Evolutionary conservation across 1,140 invertebrate species (phyloP).

Genomic region (Cherax destructor): DNA sequence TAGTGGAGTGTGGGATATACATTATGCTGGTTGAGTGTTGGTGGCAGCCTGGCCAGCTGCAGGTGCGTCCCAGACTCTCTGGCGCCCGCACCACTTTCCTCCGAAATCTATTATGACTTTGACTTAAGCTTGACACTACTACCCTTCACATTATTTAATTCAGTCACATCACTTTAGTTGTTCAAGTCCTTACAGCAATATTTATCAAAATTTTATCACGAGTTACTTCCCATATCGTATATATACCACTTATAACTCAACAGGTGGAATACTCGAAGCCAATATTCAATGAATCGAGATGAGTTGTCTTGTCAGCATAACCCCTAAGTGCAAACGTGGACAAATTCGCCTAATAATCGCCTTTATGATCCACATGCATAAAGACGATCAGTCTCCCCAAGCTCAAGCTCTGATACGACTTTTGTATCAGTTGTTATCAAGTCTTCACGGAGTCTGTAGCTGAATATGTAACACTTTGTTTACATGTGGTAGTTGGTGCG

Average conservation of each 20-base stretch:
- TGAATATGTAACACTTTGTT: conserved; percentile 28
- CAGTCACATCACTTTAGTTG: neutral
- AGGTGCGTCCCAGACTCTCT: conserved; percentile 33
- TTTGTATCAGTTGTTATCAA: conserved; percentile 25
- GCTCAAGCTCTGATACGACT: conserved; percentile 2
- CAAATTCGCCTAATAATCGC: neutral
- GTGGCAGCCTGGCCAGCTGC: neutral
- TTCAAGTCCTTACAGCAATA: neutral
- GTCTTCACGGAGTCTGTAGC: conserved; percentile 24
- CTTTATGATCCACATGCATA: neutral
- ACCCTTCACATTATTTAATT: neutral
- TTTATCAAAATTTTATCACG: neutral
- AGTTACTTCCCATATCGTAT: neutral
- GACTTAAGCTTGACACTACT: neutral
- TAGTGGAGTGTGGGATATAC: neutral
- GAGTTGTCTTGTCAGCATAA: conserved; percentile 26
- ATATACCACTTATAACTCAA: neutral
- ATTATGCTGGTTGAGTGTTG: conserved; percentile 17
- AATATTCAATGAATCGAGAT: neutral
- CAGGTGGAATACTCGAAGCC: neutral
- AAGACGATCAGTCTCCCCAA: neutral
- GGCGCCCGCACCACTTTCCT: conserved; percentile 13
- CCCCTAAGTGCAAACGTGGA: conserved; percentile 15
- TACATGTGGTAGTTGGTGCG: conserved; percentile 3
- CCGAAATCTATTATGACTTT: neutral